A percentile compares a stretch with the other conserved stretches of the same genome.
Evolutionary conservation across 2,113 vertebrate species (phyloP).

Genomic region (Scalopus aquaticus): DNA sequence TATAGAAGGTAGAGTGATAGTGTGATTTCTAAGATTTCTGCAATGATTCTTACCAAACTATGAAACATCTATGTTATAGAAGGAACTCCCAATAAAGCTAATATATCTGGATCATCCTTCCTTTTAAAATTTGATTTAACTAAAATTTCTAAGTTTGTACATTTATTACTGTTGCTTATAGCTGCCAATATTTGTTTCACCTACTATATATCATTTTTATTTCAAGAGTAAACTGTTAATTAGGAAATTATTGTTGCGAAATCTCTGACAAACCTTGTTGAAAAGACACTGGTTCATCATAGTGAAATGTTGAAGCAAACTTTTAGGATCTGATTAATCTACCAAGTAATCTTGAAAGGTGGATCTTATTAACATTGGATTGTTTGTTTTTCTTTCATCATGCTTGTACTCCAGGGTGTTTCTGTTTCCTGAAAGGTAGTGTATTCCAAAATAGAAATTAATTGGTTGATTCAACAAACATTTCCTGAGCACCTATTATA

Average conservation of each 20-base stretch:
- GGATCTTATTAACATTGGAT: neutral
- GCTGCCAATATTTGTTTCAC: neutral
- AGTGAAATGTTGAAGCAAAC: neutral
- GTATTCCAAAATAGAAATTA: neutral
- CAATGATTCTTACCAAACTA: neutral
- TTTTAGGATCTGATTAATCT: neutral
- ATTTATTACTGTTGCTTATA: neutral
- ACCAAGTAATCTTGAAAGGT: neutral
- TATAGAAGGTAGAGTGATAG: neutral
- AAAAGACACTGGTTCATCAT: neutral
- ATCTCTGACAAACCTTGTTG: neutral
- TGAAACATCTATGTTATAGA: neutral
- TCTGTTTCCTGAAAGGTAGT: neutral
- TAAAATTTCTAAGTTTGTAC: neutral
- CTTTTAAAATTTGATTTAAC: neutral
- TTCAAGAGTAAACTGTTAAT: neutral
- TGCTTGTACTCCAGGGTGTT: neutral
- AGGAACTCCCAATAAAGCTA: neutral
- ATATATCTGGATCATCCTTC: neutral
- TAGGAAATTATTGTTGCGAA: neutral
- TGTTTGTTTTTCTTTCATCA: neutral
- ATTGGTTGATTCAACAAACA: neutral
- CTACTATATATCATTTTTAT: neutral
- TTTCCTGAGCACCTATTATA: neutral
- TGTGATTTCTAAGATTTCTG: neutral